Evolutionary conservation across 2,113 vertebrate genomes (phyloP).

Genomic region (Labrus mixtus): DNA sequence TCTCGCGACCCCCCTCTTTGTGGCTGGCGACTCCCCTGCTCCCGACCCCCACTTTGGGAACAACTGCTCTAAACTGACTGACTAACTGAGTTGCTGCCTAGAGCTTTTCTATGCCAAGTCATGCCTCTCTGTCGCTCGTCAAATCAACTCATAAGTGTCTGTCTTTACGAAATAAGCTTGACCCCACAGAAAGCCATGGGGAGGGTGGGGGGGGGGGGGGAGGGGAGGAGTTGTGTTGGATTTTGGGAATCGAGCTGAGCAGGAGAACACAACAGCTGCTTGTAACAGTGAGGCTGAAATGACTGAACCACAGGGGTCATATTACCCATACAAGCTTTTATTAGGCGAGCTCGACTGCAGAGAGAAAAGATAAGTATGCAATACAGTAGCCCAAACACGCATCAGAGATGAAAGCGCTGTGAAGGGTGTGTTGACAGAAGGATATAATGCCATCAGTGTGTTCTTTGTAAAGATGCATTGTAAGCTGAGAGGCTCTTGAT

Average conservation of each 20-base stretch:
- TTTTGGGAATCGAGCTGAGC: slow-evolving; percentile 61
- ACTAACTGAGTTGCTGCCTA: slow-evolving; percentile 13
- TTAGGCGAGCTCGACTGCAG: slow-evolving; percentile 56
- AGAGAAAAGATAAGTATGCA: slow-evolving; percentile 59
- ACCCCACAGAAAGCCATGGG: slow-evolving; percentile 29
- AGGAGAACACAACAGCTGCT: slow-evolving; percentile 75
- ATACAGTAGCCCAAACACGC: slow-evolving; percentile 61
- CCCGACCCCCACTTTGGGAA: too few relatives aligned
- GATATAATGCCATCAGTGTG: slow-evolving; percentile 9
- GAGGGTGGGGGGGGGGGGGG: not conserved
- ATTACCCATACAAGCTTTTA: slow-evolving; percentile 72
- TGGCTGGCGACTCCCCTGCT: too few relatives aligned
- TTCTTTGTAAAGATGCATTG: slow-evolving; percentile 15
- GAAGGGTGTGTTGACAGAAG: slow-evolving; percentile 52
- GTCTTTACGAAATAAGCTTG: slow-evolving; percentile 61
- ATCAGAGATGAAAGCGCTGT: slow-evolving; percentile 44
- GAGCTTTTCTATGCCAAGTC: slow-evolving; percentile 43
- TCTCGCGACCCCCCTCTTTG: too few relatives aligned
- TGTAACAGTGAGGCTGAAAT: slow-evolving; percentile 69
- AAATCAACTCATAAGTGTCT: slow-evolving; percentile 59
- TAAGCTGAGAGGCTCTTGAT: not conserved
- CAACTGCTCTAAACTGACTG: slow-evolving; percentile 36
- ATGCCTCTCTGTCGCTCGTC: slow-evolving; percentile 42
- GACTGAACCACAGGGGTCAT: slow-evolving; percentile 60
- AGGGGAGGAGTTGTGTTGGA: not conserved